Evolutionary conservation across 2,113 vertebrate genomes (phyloP).

Genomic region (Nothoprocta perdicaria): DNA sequence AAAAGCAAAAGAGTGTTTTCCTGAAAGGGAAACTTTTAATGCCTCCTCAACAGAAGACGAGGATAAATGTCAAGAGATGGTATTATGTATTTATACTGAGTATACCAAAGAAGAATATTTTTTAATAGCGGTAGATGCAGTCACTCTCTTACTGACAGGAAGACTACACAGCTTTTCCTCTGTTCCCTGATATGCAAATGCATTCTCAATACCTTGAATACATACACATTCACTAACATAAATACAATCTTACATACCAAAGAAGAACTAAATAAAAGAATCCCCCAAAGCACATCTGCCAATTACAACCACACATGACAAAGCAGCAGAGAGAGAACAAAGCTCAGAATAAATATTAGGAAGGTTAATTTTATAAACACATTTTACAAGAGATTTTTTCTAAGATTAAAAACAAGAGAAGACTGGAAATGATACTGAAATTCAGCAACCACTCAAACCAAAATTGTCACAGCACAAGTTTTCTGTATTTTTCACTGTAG

Average conservation of each 20-base stretch:
- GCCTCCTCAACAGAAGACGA: not conserved
- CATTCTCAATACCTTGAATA: not conserved
- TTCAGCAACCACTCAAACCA: not conserved
- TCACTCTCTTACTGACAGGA: not conserved
- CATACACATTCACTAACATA: not conserved
- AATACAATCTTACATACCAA: not conserved
- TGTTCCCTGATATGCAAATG: not conserved
- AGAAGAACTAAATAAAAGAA: not conserved
- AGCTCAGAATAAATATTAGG: not conserved
- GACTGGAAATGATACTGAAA: not conserved
- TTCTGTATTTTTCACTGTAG: not conserved
- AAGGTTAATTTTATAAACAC: not conserved
- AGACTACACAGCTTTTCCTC: not conserved
- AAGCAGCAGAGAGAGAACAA: not conserved
- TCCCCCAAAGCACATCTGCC: not conserved
- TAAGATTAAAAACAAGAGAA: fast-evolving
- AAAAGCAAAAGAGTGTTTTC: not conserved
- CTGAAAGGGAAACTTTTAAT: not conserved
- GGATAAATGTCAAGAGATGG: not conserved
- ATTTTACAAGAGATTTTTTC: not conserved
- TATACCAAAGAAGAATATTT: not conserved
- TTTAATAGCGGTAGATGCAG: not conserved
- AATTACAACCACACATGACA: not conserved
- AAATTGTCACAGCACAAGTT: not conserved
- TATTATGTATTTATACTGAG: not conserved